Conservation (phyloP, 2,113 vertebrate species). For the Pagrus major region DNA sequence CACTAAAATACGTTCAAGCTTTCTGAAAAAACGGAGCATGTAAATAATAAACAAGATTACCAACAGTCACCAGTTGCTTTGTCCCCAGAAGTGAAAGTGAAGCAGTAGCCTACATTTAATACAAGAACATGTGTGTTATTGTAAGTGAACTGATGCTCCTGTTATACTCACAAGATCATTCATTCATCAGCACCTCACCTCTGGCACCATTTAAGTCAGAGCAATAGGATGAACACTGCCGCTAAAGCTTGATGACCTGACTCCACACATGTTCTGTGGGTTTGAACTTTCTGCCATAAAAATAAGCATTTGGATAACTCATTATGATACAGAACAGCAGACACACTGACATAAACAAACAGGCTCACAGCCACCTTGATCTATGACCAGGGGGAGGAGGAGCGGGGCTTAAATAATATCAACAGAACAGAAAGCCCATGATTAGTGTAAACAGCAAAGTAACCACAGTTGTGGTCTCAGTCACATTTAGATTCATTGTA, state of each 20-base stretch:
- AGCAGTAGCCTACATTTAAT: background rate
- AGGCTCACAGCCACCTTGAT: background rate
- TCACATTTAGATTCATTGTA: slow-evolving; percentile 2
- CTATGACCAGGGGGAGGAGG: slow-evolving; percentile 9
- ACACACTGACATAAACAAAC: background rate
- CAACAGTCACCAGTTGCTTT: background rate
- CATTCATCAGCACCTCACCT: background rate
- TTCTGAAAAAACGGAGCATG: background rate
- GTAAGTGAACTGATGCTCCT: background rate
- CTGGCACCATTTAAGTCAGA: background rate
- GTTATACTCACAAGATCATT: background rate
- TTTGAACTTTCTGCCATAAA: slow-evolving; percentile 8
- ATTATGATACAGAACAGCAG: background rate
- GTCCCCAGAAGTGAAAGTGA: background rate
- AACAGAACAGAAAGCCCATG: slow-evolving; percentile 52
- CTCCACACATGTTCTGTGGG: background rate
- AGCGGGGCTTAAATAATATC: slow-evolving; percentile 21
- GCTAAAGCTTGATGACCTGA: background rate
- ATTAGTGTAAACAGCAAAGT: slow-evolving; percentile 62
- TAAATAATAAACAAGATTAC: background rate
- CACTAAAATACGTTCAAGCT: background rate
- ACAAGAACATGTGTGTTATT: background rate
- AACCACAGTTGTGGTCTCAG: slow-evolving; percentile 48
- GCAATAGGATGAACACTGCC: background rate
- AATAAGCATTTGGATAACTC: background rate